These are phyloP conservation scores for Lophotriccus pileatus DNA, from an alignment of 2,797 vertebrate genomes.

Conservation along the genomic window DNA sequence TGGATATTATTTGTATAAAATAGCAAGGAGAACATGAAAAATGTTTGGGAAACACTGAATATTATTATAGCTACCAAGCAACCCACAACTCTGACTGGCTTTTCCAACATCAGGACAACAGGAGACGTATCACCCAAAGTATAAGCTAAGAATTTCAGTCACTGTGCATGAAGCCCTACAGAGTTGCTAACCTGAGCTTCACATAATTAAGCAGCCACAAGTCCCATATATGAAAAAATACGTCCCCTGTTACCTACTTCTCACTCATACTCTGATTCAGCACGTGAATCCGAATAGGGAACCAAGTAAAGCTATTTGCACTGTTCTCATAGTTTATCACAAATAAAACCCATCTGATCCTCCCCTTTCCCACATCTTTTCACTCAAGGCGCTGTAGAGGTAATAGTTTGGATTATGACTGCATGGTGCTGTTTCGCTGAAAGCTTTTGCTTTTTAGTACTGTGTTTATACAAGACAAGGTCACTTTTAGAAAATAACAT, in stretches of 20 bases:
- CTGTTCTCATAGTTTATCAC: neutral
- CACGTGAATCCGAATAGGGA: neutral
- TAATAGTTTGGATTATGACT: neutral
- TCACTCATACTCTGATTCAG: neutral
- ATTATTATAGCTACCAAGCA: neutral
- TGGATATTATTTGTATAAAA: neutral
- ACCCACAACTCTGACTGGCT: neutral
- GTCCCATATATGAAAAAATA: neutral
- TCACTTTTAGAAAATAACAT: neutral
- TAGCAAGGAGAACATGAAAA: neutral
- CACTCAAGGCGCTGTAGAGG: fast-evolving
- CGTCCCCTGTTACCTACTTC: neutral
- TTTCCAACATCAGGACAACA: neutral
- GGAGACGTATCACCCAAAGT: neutral
- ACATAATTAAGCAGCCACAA: neutral
- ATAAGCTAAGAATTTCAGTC: neutral
- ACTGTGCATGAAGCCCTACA: neutral
- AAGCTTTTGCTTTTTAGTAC: neutral
- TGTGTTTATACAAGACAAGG: fast-evolving
- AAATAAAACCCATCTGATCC: neutral
- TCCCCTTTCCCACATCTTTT: neutral
- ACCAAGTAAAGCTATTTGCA: neutral
- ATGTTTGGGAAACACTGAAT: neutral
- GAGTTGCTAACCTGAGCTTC: neutral
- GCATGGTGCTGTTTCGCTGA: neutral